phyloP scores from a whole-genome alignment of 2,797 vertebrate species.

The Prunella strophiata region DNA sequence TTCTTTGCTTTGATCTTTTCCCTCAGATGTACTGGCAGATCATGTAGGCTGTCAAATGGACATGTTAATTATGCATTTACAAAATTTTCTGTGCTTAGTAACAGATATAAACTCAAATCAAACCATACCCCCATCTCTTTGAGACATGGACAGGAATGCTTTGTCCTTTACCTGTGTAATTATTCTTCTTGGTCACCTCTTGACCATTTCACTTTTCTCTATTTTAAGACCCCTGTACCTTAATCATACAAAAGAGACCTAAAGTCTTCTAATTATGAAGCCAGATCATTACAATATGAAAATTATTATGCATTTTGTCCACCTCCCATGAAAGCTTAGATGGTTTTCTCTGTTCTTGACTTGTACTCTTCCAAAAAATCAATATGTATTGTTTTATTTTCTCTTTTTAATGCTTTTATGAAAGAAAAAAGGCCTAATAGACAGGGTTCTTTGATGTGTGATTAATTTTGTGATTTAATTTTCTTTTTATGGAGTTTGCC shows the following conservation, averaged over 20 bases:
- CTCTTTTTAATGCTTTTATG: neutral
- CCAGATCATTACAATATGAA: neutral
- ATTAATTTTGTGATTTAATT: neutral
- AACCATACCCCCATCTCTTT: neutral
- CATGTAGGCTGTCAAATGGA: constrained; percentile 57
- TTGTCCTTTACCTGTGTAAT: neutral
- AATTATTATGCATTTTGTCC: neutral
- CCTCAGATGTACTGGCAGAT: constrained; percentile 7
- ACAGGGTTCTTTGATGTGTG: neutral
- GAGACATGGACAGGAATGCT: neutral
- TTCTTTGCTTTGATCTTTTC: constrained; percentile 53
- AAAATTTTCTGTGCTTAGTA: neutral
- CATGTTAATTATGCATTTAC: constrained; percentile 45
- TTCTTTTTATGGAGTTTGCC: neutral
- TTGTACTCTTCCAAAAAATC: neutral
- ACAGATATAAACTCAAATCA: constrained; percentile 5
- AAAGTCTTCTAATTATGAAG: neutral
- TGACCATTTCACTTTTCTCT: neutral
- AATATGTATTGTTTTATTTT: constrained; percentile 9
- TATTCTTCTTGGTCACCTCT: neutral
- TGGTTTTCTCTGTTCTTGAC: neutral
- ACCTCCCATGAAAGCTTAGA: neutral
- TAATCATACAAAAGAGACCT: neutral
- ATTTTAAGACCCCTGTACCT: neutral
- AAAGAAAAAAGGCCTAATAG: neutral